Percentiles rank a stretch among this genome's conserved stretches.
Evolutionary conservation across 2,113 vertebrate genomes (phyloP).

Genomic region (Dicaeum eximium): DNA sequence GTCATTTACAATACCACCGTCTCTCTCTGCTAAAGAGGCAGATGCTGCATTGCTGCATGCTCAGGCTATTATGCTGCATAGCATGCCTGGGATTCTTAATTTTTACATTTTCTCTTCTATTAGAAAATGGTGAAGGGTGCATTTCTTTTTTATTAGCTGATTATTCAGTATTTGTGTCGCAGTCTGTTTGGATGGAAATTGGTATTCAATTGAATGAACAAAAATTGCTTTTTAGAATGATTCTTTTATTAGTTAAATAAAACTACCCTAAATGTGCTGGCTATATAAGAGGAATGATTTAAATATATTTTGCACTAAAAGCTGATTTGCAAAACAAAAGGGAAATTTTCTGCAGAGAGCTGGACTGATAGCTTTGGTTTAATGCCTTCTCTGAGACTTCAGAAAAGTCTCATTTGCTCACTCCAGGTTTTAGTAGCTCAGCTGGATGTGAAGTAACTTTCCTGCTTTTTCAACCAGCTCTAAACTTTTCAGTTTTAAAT

Average conservation of each 20-base stretch:
- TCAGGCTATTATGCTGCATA: neutral
- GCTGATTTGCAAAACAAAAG: constrained; percentile 45
- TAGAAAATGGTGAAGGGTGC: constrained; percentile 18
- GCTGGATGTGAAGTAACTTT: neutral
- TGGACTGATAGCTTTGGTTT: neutral
- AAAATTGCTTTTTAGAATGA: constrained; percentile 48
- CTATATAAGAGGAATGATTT: constrained; percentile 1
- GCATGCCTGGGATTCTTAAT: constrained; percentile 3
- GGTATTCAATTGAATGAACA: constrained; percentile 44
- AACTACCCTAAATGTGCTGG: constrained; percentile 11
- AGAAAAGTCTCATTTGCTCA: constrained; percentile 5
- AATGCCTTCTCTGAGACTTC: neutral
- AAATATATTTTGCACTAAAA: constrained; percentile 36
- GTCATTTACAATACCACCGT: neutral
- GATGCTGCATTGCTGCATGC: neutral
- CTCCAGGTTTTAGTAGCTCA: neutral
- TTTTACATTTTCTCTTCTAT: constrained; percentile 40
- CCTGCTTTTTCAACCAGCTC: neutral
- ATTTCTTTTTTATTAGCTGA: constrained; percentile 41
- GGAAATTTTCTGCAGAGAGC: neutral
- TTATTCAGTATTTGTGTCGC: constrained; percentile 51
- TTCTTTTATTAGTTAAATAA: constrained; percentile 60
- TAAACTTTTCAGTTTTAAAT: neutral
- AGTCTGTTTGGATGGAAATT: constrained; percentile 29
- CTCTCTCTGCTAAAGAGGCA: neutral